Conservation (phyloP, 2,888 invertebrate species). For the Nasonia oneida region DNA sequence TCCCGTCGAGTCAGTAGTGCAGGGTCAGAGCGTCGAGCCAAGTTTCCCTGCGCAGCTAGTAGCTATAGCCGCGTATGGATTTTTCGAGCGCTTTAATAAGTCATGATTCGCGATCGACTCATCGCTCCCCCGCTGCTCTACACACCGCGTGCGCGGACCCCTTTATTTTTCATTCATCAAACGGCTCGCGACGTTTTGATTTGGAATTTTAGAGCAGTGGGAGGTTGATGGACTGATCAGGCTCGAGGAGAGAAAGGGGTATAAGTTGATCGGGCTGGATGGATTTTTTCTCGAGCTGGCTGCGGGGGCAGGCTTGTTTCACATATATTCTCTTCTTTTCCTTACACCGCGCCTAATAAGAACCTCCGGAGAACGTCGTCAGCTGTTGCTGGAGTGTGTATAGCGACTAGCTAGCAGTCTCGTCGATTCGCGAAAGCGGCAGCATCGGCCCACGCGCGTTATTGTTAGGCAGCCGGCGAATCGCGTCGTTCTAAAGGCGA, state of each 20-base stretch:
- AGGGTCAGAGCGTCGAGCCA: conserved; percentile 45
- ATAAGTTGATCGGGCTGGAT: background rate
- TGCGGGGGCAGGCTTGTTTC: too few species aligned
- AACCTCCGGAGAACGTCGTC: background rate
- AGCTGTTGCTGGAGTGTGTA: background rate
- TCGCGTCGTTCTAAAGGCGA: background rate
- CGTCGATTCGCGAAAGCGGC: background rate
- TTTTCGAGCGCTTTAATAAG: conserved; percentile 24
- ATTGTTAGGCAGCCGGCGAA: background rate
- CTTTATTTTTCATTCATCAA: conserved; percentile 28
- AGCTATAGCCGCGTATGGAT: background rate
- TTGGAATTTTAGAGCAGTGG: background rate
- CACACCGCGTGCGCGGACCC: background rate
- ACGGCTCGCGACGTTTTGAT: background rate
- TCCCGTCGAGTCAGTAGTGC: conserved; percentile 7
- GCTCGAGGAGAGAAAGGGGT: background rate
- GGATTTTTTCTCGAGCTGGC: too few species aligned
- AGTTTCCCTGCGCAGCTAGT: background rate
- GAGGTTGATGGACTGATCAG: background rate
- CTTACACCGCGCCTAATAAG: background rate
- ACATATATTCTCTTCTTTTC: too few species aligned
- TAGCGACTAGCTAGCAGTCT: background rate
- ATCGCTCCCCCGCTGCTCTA: background rate
- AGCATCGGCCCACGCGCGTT: background rate
- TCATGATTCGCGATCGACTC: conserved; percentile 31